A percentile compares a stretch with the other conserved stretches of the same genome.
phyloP scores from a whole-genome alignment of 2,113 vertebrate species.

The Diadophis punctatus region DNA sequence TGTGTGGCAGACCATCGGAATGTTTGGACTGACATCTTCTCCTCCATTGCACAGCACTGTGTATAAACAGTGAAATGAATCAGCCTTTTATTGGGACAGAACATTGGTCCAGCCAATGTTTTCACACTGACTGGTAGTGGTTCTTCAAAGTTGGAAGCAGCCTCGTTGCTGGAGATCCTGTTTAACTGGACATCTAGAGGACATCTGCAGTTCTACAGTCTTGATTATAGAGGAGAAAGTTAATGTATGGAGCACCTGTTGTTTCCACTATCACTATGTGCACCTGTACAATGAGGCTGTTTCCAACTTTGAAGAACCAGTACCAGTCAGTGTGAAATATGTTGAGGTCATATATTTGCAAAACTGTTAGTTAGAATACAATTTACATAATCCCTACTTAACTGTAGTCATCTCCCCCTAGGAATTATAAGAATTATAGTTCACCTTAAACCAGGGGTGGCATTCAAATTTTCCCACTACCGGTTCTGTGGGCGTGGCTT shows the following conservation, averaged over 20 bases:
- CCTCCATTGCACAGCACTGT: not conserved
- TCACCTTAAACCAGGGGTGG: not conserved
- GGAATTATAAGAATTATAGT: not conserved
- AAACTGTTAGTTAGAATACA: not conserved
- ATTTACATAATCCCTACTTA: not conserved
- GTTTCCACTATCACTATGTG: not conserved
- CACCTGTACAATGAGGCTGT: not conserved
- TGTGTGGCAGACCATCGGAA: not conserved
- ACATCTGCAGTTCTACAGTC: not conserved
- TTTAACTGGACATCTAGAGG: not conserved
- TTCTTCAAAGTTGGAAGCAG: not conserved
- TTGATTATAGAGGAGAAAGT: not conserved
- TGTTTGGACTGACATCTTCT: not conserved
- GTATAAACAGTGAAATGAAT: not conserved
- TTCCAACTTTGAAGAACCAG: too few species aligned
- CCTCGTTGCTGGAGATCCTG: not conserved
- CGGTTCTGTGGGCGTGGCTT: too few species aligned
- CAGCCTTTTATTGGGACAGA: not conserved
- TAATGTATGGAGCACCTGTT: not conserved
- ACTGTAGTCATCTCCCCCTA: not conserved
- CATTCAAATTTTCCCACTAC: too few species aligned
- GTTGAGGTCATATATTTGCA: not conserved
- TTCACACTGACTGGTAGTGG: not conserved
- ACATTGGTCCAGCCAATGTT: not conserved
- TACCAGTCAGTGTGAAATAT: too few species aligned